Evolutionary conservation across 2,797 vertebrate genomes (phyloP), one percentile per base, ranked within the genome.

Genomic region (Acrocephalus scirpaceus): DNA sequence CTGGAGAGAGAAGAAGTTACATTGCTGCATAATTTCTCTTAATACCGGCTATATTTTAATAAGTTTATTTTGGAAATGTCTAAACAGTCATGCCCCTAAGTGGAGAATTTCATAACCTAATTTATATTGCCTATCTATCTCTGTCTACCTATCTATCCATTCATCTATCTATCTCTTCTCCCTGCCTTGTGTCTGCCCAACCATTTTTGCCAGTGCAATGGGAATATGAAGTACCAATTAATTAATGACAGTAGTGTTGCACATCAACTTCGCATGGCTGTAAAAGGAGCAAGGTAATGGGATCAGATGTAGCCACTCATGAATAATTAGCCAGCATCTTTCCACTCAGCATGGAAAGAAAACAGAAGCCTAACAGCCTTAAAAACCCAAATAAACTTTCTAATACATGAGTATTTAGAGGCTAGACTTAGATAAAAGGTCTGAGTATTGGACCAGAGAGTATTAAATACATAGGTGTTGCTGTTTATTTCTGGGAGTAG

Each of bases 21-120:
- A 72, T 13, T 95, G 42, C 44, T 90, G 81, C 29, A 81, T 88
- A 92, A 91, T 86, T 88, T 94, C 66, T 93, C 60, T 88, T 91
- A 94, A 93, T 61, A 84, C 47, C 0, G 0, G 45, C 54, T 91
- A 47, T 95, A 90, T 73, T 95, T 84, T 80, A 85, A 69, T 70
- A 53, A 67, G 17, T 50, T 86, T 93, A 88, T 86, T 90, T 92
- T 80, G 71, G 70, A 93, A 75, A 56, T 82, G 22, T 84, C 38
- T 72, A 58, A 85, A 89, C 95, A 44, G 38, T 81, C 54, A 53
- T 74, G 36, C 23, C 54, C 38, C 5, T 58, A 90, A 90, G 44
- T 69, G 26, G 45, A 72, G 47, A 94, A 78, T 90, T 92, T 86
- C 0, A 25, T 25, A 10, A 61, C 60, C 32, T 70, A 66, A 88